These are phyloP conservation scores for Calyptomena viridis DNA, from an alignment of 2,113 vertebrate genomes.

Conservation along the genomic window DNA sequence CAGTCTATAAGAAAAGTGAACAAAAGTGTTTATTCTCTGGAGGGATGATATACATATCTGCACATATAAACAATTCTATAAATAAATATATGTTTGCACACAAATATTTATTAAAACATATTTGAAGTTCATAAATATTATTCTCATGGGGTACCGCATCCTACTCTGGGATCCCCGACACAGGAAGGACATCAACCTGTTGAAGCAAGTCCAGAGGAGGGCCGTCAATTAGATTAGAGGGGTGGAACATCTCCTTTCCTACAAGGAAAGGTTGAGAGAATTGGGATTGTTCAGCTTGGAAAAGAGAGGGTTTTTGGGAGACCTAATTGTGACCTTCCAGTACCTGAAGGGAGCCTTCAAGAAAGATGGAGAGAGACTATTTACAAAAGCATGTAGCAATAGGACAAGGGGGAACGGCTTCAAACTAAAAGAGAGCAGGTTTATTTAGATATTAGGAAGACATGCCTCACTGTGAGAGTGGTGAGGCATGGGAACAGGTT, in stretches of 20 bases:
- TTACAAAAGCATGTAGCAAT: background rate
- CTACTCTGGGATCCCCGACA: background rate
- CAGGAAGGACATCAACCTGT: background rate
- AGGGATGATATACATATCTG: background rate
- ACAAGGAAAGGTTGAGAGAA: background rate
- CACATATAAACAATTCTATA: background rate
- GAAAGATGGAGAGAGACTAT: background rate
- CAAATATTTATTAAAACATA: background rate
- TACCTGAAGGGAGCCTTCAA: background rate
- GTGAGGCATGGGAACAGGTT: background rate
- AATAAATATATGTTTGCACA: background rate
- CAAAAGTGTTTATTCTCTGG: background rate
- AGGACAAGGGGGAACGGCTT: rapidly evolving
- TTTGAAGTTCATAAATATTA: background rate
- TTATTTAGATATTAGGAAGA: background rate
- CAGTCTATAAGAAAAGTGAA: background rate
- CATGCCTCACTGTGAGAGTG: background rate
- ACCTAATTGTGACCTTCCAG: background rate
- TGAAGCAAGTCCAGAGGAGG: background rate
- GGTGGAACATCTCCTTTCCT: background rate
- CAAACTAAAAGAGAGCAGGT: background rate
- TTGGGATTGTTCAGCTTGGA: background rate
- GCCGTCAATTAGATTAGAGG: background rate
- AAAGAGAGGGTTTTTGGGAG: background rate
- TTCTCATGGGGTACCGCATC: background rate